Conservation (phyloP, 2,797 vertebrate species). For the Pseudocheirus occidentalis region DNA sequence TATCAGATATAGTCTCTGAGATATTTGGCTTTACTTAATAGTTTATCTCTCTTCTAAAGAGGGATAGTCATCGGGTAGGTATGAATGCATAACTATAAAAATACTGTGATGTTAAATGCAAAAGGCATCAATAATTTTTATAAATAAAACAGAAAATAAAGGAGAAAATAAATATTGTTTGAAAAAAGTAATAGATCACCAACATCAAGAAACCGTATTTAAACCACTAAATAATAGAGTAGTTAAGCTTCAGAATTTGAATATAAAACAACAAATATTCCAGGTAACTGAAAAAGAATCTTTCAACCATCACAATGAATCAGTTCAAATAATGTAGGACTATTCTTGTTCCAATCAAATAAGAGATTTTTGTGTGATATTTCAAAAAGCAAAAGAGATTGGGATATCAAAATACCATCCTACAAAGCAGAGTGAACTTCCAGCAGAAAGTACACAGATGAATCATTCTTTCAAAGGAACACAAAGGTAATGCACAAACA, state of each 20-base stretch:
- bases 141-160: not conserved
- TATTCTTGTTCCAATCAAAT: not conserved
- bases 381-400: not conserved
- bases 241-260: not conserved
- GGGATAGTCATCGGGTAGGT: not conserved
- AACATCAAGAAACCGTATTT: not conserved
- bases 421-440: not conserved
- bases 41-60: not conserved
- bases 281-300: not conserved
- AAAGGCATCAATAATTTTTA: not conserved
- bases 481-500: not conserved
- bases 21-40: not conserved
- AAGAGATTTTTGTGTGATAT: not conserved
- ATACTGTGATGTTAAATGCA: not conserved
- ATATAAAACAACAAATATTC: not conserved
- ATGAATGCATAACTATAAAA: not conserved
- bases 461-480: not conserved
- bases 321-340: not conserved
- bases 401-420: not conserved
- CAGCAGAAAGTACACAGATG: not conserved
- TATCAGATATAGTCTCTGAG: not conserved
- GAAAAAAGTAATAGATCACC: not conserved
- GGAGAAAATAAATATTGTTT: not conserved
- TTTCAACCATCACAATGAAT: not conserved
- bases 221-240: not conserved